phyloP scores from a whole-genome alignment of 2,113 vertebrate genomes.

The Alaudala cheleensis region DNA sequence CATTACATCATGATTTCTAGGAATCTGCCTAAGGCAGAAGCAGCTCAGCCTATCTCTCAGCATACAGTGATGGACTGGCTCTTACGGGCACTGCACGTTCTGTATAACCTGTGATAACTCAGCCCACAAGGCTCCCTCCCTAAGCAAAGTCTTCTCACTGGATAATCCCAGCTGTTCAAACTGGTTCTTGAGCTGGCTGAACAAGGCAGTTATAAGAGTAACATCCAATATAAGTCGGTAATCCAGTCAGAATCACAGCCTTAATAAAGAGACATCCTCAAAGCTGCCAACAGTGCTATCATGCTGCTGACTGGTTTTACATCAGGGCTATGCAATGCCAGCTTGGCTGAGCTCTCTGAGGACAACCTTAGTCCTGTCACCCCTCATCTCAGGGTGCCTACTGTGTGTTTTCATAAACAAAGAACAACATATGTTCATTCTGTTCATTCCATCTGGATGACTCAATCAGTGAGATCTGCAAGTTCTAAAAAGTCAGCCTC shows the following conservation, averaged over 20 bases:
- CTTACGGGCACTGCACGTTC: rapidly evolving
- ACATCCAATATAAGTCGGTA: neutral
- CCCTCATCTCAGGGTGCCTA: neutral
- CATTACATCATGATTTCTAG: neutral
- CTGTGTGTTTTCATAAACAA: constrained; percentile 48
- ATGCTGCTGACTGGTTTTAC: neutral
- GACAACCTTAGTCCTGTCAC: constrained; percentile 14
- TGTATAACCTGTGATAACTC: neutral
- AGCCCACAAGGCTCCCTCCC: neutral
- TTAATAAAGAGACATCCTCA: neutral
- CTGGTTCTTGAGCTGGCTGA: neutral
- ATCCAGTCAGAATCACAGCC: neutral
- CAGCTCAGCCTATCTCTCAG: constrained; percentile 14
- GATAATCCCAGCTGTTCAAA: neutral
- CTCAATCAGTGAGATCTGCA: constrained; percentile 31
- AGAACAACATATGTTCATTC: constrained; percentile 51
- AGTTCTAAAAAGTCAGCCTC: constrained; percentile 42
- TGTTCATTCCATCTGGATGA: constrained; percentile 56
- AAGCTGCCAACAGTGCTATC: neutral
- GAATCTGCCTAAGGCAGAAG: constrained; percentile 36
- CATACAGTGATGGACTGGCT: neutral
- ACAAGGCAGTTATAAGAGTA: neutral
- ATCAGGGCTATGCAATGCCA: neutral
- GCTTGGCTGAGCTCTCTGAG: constrained; percentile 21
- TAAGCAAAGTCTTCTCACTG: neutral